Evolutionary conservation across 2,797 vertebrate genomes (phyloP), one percentile per base, ranked within the genome.

Genomic region (Anomalospiza imberbis): DNA sequence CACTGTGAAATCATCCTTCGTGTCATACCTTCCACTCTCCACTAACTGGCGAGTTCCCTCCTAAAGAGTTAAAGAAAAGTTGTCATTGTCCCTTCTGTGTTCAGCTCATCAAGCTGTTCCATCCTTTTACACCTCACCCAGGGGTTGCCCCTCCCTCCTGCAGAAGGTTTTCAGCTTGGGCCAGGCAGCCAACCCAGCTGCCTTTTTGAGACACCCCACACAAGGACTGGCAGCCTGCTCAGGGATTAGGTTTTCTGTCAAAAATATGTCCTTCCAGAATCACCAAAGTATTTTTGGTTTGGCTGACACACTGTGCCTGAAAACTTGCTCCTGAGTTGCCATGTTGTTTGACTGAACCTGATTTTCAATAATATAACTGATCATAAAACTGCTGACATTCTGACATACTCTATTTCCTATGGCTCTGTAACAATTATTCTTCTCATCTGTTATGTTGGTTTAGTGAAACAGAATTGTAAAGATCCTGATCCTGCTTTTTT

Each of bases 1-100:
- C 82, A 98, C 98, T 2, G 98, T 98, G 67, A 98, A 98, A 74
- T 98, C 97, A 29, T 98, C 97, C 22, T 17, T 97, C 0, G 96
- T 97, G 84, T 98, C 97, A 3, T 98, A 98, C 6, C 94, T 96
- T 61, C 98, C 97, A 0, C 91, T 98, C 9, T 97, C 96, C 32
- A 98, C 85, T 85, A 98, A 92, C 38, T 77, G 67, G 3, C 85
- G 92, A 6, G 97, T 98, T 80, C 17, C 68, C 58, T 97, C 97
- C 98, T 98, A 74, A 54, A 58, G 61, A 77, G 48, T 48, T 17
- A 76, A 89, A 70, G 63, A 85, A 28, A 60, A 34, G 24, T 18
- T 17, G 19, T 88, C 47, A 92, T 16, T 1, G 1, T 15, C 85
- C 36, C 24, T 84, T 71, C 48, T 68, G 3, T 1, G 0, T 42